Base-by-base conservation (phyloP, 2,113 vertebrate species). In the Gyps fulvus region DNA sequence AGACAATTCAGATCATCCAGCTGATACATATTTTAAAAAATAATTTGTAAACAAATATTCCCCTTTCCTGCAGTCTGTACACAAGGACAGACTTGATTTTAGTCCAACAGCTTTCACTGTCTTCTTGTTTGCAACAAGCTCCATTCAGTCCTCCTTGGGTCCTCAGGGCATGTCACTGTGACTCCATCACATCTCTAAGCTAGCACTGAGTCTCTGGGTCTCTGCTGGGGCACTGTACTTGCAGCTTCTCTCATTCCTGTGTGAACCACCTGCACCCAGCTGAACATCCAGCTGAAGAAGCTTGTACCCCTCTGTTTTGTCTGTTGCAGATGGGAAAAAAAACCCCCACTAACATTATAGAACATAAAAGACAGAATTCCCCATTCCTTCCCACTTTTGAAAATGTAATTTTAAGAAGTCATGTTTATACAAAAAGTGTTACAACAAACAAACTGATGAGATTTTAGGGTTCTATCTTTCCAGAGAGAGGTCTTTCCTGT, bases 331-430 rank as follows among this genome's bases (percentile, higher is more conserved):
- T 52, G 20, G 34, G 36, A 61, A 62, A 71, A 91, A 40, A 36
- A 36, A 7, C 36, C 36, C 36, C 36, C 5, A n/a, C 7, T 42
- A 38, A 32, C 5, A 13, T 7, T 31, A 12, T 7, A 79, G 23
- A 23, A 47, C 0, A 0, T 16, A 5, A 79, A 66, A 73, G 36
- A 42, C 31, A n/a, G 11, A 67, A 7, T 49, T 31, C 6, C 1
- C 4, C 14, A 22, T 52, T 80, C 38, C 31, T 76, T 71, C 4
- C 4, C 7, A 34, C 21, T 84, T 83, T 43, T 7, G 29, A 50
- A 88, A 85, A 71, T 14, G 8, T 7, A 71, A 5, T 47, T 89
- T 80, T 43, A 38, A 38, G 13, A 80, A 58, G 20, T 32, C 1
- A 7, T n/a, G 11, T 62, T 67, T 32, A 25, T 34, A 3, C 2